Evolutionary conservation across 2,113 vertebrate species (phyloP).

Genomic region (Datnioides undecimradiatus): DNA sequence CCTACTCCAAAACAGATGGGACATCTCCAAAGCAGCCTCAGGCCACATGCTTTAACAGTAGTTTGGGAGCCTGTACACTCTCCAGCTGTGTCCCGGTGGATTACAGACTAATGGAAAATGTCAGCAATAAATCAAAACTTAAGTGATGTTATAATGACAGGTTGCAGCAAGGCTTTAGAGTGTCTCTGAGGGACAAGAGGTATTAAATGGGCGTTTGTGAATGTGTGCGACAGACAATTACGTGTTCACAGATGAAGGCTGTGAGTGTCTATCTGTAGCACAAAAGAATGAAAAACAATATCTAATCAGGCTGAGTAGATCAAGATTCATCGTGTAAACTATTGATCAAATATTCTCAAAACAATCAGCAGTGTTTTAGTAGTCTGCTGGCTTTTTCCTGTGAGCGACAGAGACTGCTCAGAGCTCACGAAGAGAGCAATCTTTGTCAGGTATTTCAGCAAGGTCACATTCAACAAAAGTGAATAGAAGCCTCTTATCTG

Average conservation of each 20-base stretch:
- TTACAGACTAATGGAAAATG: slow-evolving; percentile 72
- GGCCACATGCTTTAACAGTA: slow-evolving; percentile 65
- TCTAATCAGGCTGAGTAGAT: background rate
- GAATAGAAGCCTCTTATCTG: slow-evolving; percentile 54
- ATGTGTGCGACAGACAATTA: slow-evolving; percentile 2
- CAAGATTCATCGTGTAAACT: background rate
- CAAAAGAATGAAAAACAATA: background rate
- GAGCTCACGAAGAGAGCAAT: slow-evolving; percentile 13
- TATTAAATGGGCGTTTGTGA: slow-evolving; percentile 17
- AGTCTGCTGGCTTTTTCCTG: background rate
- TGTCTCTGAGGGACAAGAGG: slow-evolving; percentile 30
- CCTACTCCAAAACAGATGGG: slow-evolving; percentile 77
- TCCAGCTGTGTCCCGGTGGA: slow-evolving; percentile 66
- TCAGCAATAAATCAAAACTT: slow-evolving; percentile 66
- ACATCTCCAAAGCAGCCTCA: slow-evolving; percentile 58
- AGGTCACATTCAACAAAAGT: slow-evolving; percentile 52
- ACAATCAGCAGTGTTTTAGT: background rate
- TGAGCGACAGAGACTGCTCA: background rate
- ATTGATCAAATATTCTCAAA: background rate
- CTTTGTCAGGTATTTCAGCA: slow-evolving; percentile 9
- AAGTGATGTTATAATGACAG: slow-evolving; percentile 67
- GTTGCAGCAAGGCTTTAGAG: slow-evolving; percentile 30
- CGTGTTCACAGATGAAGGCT: background rate
- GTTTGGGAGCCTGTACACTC: slow-evolving; percentile 51
- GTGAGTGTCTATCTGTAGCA: background rate